A percentile compares a stretch with the other conserved stretches of the same genome.
Conservation (phyloP, 2,888 invertebrate genomes). For the Caenorhabditis sp. region DNA sequence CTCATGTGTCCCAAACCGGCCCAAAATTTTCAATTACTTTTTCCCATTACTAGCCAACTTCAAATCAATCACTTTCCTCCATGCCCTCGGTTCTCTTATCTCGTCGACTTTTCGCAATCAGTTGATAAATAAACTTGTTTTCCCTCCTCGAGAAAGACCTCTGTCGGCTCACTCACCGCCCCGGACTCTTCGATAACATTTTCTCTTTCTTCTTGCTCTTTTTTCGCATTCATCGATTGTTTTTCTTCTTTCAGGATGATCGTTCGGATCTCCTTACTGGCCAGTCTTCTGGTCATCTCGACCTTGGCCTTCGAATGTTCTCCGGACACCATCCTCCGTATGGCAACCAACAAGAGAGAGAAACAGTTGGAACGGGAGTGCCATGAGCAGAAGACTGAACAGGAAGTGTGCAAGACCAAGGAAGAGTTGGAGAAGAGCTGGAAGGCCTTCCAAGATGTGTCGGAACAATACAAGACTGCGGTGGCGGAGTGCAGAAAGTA, state of each 20-base stretch:
- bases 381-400: slow-evolving; percentile 55
- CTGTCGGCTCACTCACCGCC: too few species aligned
- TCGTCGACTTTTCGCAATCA: too few species aligned
- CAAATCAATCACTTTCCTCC: slow-evolving; percentile 33
- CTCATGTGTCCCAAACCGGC: slow-evolving; percentile 45
- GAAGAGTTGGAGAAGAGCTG: slow-evolving; percentile 67
- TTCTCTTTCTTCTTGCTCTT: background rate
- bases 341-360: slow-evolving; percentile 71
- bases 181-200: slow-evolving; percentile 15
- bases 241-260: slow-evolving; percentile 34
- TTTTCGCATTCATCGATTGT: background rate
- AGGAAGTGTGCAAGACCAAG: slow-evolving; percentile 60
- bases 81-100: slow-evolving; percentile 5
- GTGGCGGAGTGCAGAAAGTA: slow-evolving; percentile 58
- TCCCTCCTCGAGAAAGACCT: slow-evolving; percentile 6
- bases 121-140: slow-evolving; percentile 17
- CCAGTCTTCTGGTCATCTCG: slow-evolving; percentile 41
- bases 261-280: slow-evolving; percentile 46
- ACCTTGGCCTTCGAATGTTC: slow-evolving; percentile 64
- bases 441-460: slow-evolving; percentile 68
- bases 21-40: slow-evolving; percentile 45
- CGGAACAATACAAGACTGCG: slow-evolving; percentile 67
- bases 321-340: slow-evolving; percentile 71
- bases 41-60: slow-evolving; percentile 13
- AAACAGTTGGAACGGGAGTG: slow-evolving; percentile 73